These are phyloP conservation scores for Montipora sp. DNA, from an alignment of 64 coral and sea anemone species.

Conservation along the genomic window DNA sequence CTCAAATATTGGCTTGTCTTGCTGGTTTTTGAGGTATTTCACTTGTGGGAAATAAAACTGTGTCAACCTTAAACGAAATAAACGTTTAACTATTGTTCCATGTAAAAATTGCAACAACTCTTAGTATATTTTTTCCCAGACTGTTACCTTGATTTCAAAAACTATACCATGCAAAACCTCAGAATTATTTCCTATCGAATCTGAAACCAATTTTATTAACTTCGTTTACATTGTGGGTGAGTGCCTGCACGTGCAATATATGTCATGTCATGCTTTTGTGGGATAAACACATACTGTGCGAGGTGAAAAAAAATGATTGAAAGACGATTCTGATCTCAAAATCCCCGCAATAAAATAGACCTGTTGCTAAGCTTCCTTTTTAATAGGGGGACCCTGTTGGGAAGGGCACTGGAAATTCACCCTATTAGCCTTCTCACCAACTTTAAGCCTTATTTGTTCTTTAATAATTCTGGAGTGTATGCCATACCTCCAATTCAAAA, in stretches of 20 bases:
- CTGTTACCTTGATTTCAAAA: background rate
- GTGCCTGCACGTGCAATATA: background rate
- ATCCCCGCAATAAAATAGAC: too few relatives aligned
- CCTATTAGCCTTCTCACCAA: background rate
- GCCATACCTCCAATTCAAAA: background rate
- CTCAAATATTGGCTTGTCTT: constrained; percentile 1
- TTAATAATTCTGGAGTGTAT: background rate
- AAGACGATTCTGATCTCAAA: too few relatives aligned
- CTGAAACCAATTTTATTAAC: too few relatives aligned
- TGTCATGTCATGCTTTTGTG: background rate
- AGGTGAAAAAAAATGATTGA: background rate
- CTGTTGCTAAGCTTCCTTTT: too few relatives aligned
- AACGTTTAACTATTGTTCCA: background rate
- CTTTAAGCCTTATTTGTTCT: background rate
- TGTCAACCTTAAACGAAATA: background rate
- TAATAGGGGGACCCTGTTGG: too few relatives aligned
- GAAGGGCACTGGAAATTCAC: too few relatives aligned
- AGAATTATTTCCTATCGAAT: background rate
- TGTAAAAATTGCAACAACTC: background rate
- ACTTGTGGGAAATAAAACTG: background rate
- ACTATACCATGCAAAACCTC: background rate
- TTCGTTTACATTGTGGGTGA: background rate
- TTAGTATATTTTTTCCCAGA: background rate
- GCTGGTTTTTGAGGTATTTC: constrained; percentile 4
- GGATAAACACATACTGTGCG: background rate